Evolutionary conservation across 2,888 invertebrate genomes (phyloP).

Genomic region (Microdon myrmicae): DNA sequence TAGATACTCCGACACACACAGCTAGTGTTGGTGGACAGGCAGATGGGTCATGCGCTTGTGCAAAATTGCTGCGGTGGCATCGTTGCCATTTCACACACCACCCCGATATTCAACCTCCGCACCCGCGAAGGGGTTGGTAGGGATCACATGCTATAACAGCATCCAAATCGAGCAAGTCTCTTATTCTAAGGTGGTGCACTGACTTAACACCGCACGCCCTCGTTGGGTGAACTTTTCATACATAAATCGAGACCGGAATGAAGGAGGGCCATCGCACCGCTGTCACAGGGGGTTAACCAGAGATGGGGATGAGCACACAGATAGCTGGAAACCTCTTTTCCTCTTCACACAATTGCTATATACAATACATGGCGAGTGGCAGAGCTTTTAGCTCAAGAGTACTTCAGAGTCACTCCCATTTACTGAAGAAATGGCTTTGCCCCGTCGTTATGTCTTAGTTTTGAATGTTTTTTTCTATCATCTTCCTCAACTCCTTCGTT

Average conservation of each 20-base stretch:
- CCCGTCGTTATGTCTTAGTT: slow-evolving; percentile 10
- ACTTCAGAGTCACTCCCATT: slow-evolving; percentile 46
- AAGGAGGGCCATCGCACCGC: too few species aligned
- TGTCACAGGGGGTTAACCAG: too few species aligned
- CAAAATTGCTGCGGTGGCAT: slow-evolving; percentile 39
- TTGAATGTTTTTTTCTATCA: background rate
- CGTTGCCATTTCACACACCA: slow-evolving; percentile 41
- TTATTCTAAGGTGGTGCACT: slow-evolving; percentile 51
- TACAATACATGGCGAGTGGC: slow-evolving; percentile 18
- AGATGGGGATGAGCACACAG: slow-evolving; percentile 19
- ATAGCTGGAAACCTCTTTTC: slow-evolving; percentile 28
- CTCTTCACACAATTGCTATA: slow-evolving; percentile 17
- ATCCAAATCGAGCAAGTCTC: slow-evolving; percentile 45
- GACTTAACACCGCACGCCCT: slow-evolving; percentile 53
- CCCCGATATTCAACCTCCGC: slow-evolving; percentile 46
- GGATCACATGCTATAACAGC: slow-evolving; percentile 48
- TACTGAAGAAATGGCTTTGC: slow-evolving; percentile 22
- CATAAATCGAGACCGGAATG: slow-evolving; percentile 29
- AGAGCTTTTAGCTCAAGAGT: slow-evolving; percentile 36
- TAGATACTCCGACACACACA: slow-evolving; percentile 11
- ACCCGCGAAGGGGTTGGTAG: slow-evolving; percentile 47
- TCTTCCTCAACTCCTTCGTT: slow-evolving; percentile 4
- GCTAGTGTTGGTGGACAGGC: slow-evolving; percentile 41
- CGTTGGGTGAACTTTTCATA: slow-evolving; percentile 42
- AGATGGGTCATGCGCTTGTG: slow-evolving; percentile 49